Evolutionary conservation across 2,888 invertebrate species (phyloP), one percentile per base, ranked within the genome.

Genomic region (Steinernema hermaphroditum): DNA sequence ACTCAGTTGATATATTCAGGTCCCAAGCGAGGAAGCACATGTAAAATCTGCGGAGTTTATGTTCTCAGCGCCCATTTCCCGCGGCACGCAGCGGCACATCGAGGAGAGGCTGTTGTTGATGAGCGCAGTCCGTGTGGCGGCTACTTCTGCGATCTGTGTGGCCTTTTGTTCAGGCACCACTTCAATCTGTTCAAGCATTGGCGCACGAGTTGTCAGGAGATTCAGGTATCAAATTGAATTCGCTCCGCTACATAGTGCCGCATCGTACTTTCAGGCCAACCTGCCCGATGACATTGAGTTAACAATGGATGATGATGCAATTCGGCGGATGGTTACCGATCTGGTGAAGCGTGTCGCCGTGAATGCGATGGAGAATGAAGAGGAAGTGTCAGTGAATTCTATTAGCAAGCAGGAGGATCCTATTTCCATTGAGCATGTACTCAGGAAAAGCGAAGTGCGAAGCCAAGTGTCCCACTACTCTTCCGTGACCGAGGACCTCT

Each of bases 91-190:
- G 75, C 71, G 24, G 72, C 81, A 9, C 81, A 81, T 72, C 41
- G 75, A 22, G 81, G 79, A n/a, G 70, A 68, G 4, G 72, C 41
- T n/a, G 46, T 54, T n/a, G 77, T 75, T n/a, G 83, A 82, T 68
- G 74, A 77, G n/a, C 49, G 69, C 62, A 49, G 37, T 46, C 41
- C 50, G 8, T 70, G 34, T 14, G 43, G 76, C 6, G 78, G 74
- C 14, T 75, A 68, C 72, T 82, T 79, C 74, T 83, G 83, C 69
- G 81, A 83, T 22, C 69, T 83, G 19, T 83, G 83, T 68, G 83
- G 83, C 9, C 62, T 84, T 46, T 72, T 75, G 72, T 83, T 83
- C 75, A 76, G 81, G 24, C 77, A 78, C 14, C 78, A 79, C 72
- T 41, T 32, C 71, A 83, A 83, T 69, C 74, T 83, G 44, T 74